These are phyloP conservation scores for Thumatha senex DNA, from an alignment of 2,888 invertebrate species.

Conservation along the genomic window DNA sequence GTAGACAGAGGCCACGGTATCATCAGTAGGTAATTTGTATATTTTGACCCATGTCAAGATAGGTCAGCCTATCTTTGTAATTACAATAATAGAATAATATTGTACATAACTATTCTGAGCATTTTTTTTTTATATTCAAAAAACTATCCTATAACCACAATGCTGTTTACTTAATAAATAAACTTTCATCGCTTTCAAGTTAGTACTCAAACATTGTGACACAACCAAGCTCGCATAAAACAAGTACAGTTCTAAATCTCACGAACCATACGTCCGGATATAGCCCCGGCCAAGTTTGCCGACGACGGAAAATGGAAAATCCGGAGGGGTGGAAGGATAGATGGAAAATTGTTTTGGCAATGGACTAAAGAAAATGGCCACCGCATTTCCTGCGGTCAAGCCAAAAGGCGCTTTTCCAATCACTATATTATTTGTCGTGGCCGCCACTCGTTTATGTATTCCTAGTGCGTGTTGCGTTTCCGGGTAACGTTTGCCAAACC, in stretches of 20 bases:
- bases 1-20: too few species aligned
- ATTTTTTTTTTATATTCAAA: too few species aligned
- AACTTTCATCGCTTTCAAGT: slow-evolving; percentile 25
- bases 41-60: too few species aligned
- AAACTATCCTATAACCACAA: too few species aligned
- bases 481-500: slow-evolving; percentile 34
- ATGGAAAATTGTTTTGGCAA: slow-evolving; percentile 72
- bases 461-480: slow-evolving; percentile 46
- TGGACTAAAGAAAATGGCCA: slow-evolving; percentile 80
- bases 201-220: slow-evolving; percentile 33
- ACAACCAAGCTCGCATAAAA: slow-evolving; percentile 37
- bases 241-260: slow-evolving; percentile 57
- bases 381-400: slow-evolving; percentile 58
- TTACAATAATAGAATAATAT: too few species aligned
- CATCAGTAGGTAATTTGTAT: too few species aligned
- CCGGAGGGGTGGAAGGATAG: slow-evolving; percentile 44
- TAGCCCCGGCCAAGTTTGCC: slow-evolving; percentile 61
- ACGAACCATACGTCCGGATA: slow-evolving; percentile 52
- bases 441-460: slow-evolving; percentile 58
- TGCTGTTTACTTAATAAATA: too few species aligned
- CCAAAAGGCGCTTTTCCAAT: slow-evolving; percentile 64
- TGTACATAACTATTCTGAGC: too few species aligned
- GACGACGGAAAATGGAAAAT: slow-evolving; percentile 68
- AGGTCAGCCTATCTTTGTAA: too few species aligned
- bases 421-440: slow-evolving; percentile 53